Evolutionary conservation across 2,797 vertebrate genomes (phyloP), one percentile per base, ranked within the genome.

Genomic region (Eupleurogrammus muticus): DNA sequence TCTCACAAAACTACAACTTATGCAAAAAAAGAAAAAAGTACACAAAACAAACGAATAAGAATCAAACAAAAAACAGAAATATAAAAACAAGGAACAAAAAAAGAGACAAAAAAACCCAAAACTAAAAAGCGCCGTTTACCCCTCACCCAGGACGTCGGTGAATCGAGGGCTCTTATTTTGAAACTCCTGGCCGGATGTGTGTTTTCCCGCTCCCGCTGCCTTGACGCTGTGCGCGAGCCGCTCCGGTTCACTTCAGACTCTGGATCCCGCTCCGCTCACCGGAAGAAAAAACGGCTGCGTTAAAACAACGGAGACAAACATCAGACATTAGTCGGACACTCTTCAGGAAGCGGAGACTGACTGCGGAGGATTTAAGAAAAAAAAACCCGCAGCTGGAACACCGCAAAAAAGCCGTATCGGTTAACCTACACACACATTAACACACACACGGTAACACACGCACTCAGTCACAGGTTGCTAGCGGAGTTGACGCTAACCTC

Each of bases 401-500:
- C 0, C 60, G 28, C 28, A n/a, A 23, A 56, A 2, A 49, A 13
- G 20, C 32, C 19, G 52, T 5, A 17, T 17, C 0, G 68, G 21
- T 70, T 44, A 5, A 42, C 40, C 6, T 14, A 16, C 40, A 5
- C 40, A 1, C 46, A 5, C 28, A 2, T 48, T 5, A 51, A 5
- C 54, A 10, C 28, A 40, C 52, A 62, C 40, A 53, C 59, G 28
- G 3, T 28, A 28, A 40, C 34, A 42, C 32, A 9, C 28, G 12
- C 52, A 36, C 36, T 2, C 71, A 73, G 79, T 79, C 83, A 84
- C 87, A 89, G 89, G 85, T 89, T 89, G 84, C 77, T 80, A 84
- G 81, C 80, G 78, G 81, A 86, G 78, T 86, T 70, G 4, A 68
- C n/a, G 79, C 72, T 79, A 77, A 66, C 69, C 48, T 6, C 56